A percentile compares a stretch with the other conserved stretches of the same genome.
These are phyloP conservation scores for Lophius piscatorius DNA, from an alignment of 2,113 vertebrate genomes.

Conservation along the genomic window DNA sequence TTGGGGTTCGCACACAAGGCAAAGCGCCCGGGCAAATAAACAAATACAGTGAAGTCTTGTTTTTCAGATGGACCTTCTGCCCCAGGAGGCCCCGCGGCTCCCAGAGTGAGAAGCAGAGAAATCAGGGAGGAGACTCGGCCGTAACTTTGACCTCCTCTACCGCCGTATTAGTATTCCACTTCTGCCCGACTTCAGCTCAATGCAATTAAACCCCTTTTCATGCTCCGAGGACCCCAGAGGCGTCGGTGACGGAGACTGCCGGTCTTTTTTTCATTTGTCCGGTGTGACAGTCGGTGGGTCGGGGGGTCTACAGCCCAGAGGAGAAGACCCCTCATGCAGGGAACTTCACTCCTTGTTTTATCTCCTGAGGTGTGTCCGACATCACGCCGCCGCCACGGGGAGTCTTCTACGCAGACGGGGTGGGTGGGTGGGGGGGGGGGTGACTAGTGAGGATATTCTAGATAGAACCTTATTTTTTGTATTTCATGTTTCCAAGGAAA, in stretches of 20 bases:
- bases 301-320: too few relatives aligned
- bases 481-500: too few relatives aligned
- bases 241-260: constrained; percentile 18
- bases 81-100: constrained; percentile 47
- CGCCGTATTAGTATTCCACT: constrained; percentile 59
- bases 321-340: too few relatives aligned
- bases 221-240: constrained; percentile 27
- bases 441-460: too few relatives aligned
- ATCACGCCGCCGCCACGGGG: too few relatives aligned
- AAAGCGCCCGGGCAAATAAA: constrained; percentile 51
- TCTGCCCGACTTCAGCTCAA: constrained; percentile 30
- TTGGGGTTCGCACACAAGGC: constrained; percentile 20
- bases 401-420: too few relatives aligned
- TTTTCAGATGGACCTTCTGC: constrained; percentile 23
- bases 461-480: too few relatives aligned
- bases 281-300: neutral
- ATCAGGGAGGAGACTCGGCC: constrained; percentile 38
- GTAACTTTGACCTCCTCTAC: constrained; percentile 23
- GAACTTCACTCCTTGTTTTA: too few relatives aligned
- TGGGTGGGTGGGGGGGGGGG: too few relatives aligned
- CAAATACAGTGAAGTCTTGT: constrained; percentile 50
- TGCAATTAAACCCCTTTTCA: constrained; percentile 53
- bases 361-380: too few relatives aligned
- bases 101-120: constrained; percentile 50
- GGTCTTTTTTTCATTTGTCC: constrained; percentile 17